A percentile compares a stretch with the other conserved stretches of the same genome.
Conservation (phyloP, 2,113 vertebrate genomes). For the Ageneiosus marmoratus region DNA sequence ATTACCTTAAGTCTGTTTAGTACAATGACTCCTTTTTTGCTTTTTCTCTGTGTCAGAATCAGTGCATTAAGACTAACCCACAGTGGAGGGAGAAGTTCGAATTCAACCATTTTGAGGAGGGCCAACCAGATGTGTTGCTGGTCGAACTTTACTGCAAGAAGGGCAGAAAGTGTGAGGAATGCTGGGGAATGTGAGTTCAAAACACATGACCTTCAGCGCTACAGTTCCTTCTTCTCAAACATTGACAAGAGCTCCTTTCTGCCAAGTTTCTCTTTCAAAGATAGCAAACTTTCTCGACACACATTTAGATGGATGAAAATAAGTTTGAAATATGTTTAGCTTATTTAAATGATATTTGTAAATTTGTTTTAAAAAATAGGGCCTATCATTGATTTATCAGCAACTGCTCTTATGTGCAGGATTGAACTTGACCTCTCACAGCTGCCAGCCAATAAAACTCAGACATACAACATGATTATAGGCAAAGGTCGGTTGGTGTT, state of each 20-base stretch:
- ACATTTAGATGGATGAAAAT: neutral
- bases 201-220: neutral
- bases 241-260: constrained; percentile 16
- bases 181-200: constrained; percentile 88
- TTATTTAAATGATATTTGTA: constrained; percentile 7
- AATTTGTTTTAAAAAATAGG: neutral
- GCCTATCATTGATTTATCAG: neutral
- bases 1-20: constrained; percentile 61
- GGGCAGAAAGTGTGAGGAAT: constrained; percentile 86
- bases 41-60: constrained; percentile 79
- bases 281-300: neutral
- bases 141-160: constrained; percentile 89
- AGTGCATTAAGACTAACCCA: constrained; percentile 91
- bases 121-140: constrained; percentile 85
- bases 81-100: constrained; percentile 98
- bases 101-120: constrained; percentile 96
- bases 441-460: constrained; percentile 74
- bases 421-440: constrained; percentile 83
- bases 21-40: constrained; percentile 13
- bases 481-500: constrained; percentile 81
- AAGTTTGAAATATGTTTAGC: neutral
- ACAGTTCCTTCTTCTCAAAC: neutral
- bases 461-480: constrained; percentile 76
- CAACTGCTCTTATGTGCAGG: constrained; percentile 66
- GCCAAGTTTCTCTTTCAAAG: constrained; percentile 4